Conservation (phyloP, 2,113 vertebrate species). For the Bagarius yarrelli region DNA sequence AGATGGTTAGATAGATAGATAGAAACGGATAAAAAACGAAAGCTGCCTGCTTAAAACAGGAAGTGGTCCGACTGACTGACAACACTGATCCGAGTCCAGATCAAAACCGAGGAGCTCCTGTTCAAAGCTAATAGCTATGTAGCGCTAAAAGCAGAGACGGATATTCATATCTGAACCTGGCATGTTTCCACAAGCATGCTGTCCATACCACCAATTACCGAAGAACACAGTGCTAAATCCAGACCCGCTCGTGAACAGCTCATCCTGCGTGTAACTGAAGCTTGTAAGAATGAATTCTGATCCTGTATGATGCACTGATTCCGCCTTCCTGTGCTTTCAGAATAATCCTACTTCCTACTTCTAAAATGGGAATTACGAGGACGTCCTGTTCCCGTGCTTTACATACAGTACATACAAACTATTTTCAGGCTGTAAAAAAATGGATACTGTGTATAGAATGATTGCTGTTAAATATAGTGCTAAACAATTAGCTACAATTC, state of each 20-base stretch:
- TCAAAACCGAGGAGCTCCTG: background rate
- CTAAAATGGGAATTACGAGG: too few species aligned
- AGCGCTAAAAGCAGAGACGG: background rate
- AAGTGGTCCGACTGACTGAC: background rate
- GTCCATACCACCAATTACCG: conserved; percentile 19
- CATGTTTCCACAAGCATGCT: background rate
- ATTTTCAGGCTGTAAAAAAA: too few species aligned
- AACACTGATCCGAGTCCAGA: background rate
- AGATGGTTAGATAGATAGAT: too few species aligned
- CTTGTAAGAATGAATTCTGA: background rate
- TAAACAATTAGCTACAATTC: too few species aligned
- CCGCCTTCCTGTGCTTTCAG: too few species aligned
- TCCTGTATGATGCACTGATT: too few species aligned
- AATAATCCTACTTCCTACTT: too few species aligned
- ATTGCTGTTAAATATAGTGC: too few species aligned
- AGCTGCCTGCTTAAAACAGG: background rate
- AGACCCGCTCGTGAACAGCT: background rate
- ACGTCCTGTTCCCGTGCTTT: too few species aligned
- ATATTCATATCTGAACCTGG: conserved; percentile 29
- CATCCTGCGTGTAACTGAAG: conserved; percentile 57
- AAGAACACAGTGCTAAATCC: conserved; percentile 27
- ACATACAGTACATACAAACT: too few species aligned
- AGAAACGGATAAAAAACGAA: too few species aligned
- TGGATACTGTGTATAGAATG: too few species aligned
- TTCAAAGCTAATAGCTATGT: background rate